A percentile compares a stretch with the other conserved stretches of the same genome.
phyloP scores from a whole-genome alignment of 2,888 invertebrate genomes.

The Mythimna vitellina region DNA sequence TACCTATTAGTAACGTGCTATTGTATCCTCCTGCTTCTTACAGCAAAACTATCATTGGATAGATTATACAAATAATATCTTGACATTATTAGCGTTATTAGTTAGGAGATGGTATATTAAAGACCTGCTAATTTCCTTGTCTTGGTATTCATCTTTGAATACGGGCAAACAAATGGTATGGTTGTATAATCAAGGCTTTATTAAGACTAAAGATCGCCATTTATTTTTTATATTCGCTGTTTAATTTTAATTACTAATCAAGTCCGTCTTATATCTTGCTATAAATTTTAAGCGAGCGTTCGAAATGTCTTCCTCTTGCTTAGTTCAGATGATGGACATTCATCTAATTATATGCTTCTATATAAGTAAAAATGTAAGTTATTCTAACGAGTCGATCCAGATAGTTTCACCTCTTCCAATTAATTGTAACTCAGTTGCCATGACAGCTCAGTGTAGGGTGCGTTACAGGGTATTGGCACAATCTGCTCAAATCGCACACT shows the following conservation, averaged over 20 bases:
- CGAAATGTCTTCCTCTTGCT: constrained; percentile 50
- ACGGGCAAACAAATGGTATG: constrained; percentile 2
- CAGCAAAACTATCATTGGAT: constrained; percentile 17
- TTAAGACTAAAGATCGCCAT: constrained; percentile 63
- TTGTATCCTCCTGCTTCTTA: constrained; percentile 27
- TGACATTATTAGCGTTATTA: constrained; percentile 12
- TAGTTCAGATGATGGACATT: constrained; percentile 33
- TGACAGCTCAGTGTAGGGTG: constrained; percentile 62
- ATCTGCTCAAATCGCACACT: constrained; percentile 77
- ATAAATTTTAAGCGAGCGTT: constrained; percentile 41
- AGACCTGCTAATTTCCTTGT: neutral
- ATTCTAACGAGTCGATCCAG: constrained; percentile 11
- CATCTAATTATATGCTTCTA: constrained; percentile 32
- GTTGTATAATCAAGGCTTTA: constrained; percentile 66
- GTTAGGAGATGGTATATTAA: constrained; percentile 12
- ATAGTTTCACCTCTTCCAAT: constrained; percentile 26
- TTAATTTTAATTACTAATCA: constrained; percentile 46
- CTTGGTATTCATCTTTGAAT: constrained; percentile 16
- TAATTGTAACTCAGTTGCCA: constrained; percentile 69
- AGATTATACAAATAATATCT: constrained; percentile 16
- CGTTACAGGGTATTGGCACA: constrained; percentile 78
- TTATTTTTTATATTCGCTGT: constrained; percentile 31
- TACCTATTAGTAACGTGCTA: constrained; percentile 9
- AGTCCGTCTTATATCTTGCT: constrained; percentile 48
- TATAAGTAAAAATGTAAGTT: constrained; percentile 10